Evolutionary conservation across 2,888 invertebrate species (phyloP), one percentile per base, ranked within the genome.

Genomic region (Epistrophe grossulariae): DNA sequence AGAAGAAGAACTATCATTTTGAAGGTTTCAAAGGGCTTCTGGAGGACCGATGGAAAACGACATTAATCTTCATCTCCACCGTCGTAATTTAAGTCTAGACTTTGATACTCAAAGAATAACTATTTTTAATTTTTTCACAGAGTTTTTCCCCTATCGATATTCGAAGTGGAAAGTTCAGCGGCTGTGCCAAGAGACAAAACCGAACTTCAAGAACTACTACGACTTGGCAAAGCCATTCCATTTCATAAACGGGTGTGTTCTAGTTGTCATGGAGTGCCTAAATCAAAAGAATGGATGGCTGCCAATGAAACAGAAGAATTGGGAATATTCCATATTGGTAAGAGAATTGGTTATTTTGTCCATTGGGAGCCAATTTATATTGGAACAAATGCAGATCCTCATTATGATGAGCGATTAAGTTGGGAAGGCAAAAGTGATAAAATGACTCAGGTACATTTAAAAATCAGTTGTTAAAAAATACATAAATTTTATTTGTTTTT

Each of bases 371-470:
- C 98, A 11, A 98, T 98, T 89, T 98, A 97, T 91, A 97, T 98
- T 83, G 98, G 98, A 19, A 98, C 98, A 0, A 96, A 98, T 92
- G 94, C 95, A 24, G 98, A 98, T 90, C 98, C 98, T 0, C 94
- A 96, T 88, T 98, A 98, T 92, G 98, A 98, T 89, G 98, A 98
- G 92, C 94, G 98, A 90, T 95, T 98, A 84, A 97, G 97, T 91
- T 98, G 98, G 98, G 98, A 98, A 91, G 98, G 98, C 57, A 97
- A 97, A 93, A 96, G 97, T 93, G 98, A 98, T 93, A 98, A 98
- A 94, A 98, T 98, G 98, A 97, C 98, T 83, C 98, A 98, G 96
- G 98, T 98, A 60, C 5, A 9, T 9, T 11, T 55, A 31, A 4
- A 92, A 91, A 89, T 66, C 10, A 17, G 6, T 17, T 66, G 11